phyloP scores from a whole-genome alignment of 2,797 vertebrate genomes.

The Galago senegalensis region DNA sequence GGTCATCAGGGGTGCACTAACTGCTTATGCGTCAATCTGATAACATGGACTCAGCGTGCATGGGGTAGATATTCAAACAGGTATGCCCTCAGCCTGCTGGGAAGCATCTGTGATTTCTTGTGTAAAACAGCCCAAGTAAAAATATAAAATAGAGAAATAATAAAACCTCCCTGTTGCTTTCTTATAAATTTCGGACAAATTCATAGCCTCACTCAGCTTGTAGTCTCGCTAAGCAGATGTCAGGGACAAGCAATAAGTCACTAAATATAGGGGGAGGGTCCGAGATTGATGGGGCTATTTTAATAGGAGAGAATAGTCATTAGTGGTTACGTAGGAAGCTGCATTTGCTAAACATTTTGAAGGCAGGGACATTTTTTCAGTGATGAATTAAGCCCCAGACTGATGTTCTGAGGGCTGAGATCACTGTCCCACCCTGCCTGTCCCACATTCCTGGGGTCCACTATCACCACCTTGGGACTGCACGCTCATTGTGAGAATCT shows the following conservation, averaged over 20 bases:
- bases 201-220: background rate
- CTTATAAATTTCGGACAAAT: background rate
- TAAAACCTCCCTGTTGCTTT: background rate
- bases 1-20: background rate
- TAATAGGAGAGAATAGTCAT: background rate
- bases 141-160: background rate
- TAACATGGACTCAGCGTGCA: background rate
- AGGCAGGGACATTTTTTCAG: accelerated
- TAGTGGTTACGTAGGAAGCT: background rate
- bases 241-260: background rate
- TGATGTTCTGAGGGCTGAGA: background rate
- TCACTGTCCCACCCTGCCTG: accelerated
- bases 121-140: background rate
- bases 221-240: background rate
- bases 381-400: background rate
- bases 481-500: background rate
- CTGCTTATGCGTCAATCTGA: background rate
- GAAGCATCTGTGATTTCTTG: background rate
- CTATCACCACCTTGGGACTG: accelerated
- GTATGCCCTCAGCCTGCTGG: too few relatives aligned
- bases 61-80: background rate
- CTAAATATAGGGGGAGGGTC: accelerated
- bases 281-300: background rate
- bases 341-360: background rate
- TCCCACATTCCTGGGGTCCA: accelerated